Base-by-base conservation (phyloP, 2,113 vertebrate genomes). In the Eclectus roratus region DNA sequence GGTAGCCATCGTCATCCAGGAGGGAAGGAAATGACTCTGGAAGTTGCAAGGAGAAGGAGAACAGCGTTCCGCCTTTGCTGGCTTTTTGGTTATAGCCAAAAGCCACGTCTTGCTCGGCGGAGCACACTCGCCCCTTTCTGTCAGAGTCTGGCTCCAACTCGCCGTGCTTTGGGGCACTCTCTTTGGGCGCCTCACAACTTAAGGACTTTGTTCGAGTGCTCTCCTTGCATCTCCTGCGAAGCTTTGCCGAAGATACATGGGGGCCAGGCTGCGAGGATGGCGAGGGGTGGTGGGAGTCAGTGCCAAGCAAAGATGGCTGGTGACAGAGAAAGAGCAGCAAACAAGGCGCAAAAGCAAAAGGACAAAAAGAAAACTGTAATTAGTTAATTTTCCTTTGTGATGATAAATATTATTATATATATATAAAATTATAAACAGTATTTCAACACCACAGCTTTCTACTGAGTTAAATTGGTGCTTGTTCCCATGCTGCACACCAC, bases 1-100 rank as follows among this genome's bases (percentile, higher is more conserved):
- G 97, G 97, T 99, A 99, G 93, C 99, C 99, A 18, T 99, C 99
- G 0, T 99, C 99, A 80, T 99, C 99, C 96, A 99, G 97, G 91
- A 99, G 97, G 87, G 99, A 98, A 71, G 99, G 98, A 88, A 99
- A 97, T 55, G 98, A 98, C 94, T 99, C 99, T 13, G 99, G 99
- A 94, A 99, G 99, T 98, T 99, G 99, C 97, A 99, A 98, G 97
- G 99, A 99, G 99, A 99, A 99, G 97, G 99, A 99, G 96, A 99
- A 99, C 82, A 99, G 97, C 0, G 99, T 99, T 91, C 99, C 97
- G 25, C 98, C 98, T 93, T 95, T 98, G 94, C 98, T 68, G 41
- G 98, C 97, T 89, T 98, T 98, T 80, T 97, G 99, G 91, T 98
- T 99, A 95, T 98, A 99, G 89, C 98, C 97, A 3, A 98, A 98